These are phyloP conservation scores for Erpetoichthys calabaricus DNA, from an alignment of 2,797 vertebrate genomes.

Conservation along the genomic window DNA sequence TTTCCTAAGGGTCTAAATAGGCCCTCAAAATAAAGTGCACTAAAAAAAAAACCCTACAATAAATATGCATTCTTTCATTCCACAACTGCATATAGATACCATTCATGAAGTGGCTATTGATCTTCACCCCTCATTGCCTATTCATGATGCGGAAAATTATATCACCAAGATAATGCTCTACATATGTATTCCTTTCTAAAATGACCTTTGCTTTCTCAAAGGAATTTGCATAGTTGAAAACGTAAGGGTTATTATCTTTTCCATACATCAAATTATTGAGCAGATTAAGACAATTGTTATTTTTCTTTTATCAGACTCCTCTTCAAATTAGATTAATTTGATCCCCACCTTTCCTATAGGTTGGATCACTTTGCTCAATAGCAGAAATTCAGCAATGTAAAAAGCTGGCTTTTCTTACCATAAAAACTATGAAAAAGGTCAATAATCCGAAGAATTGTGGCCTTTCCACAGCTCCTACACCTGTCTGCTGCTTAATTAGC, in stretches of 20 bases:
- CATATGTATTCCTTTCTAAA: too few species aligned
- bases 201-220: too few species aligned
- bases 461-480: constrained; percentile 16
- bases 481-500: constrained; percentile 19
- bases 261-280: neutral
- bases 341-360: neutral
- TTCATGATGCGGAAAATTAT: too few species aligned
- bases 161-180: too few species aligned
- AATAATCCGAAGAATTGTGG: constrained; percentile 18
- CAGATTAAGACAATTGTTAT: neutral
- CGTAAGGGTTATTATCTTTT: too few species aligned
- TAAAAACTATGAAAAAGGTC: constrained; percentile 15
- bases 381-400: neutral
- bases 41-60: too few species aligned
- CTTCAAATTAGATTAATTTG: constrained; percentile 1
- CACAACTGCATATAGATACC: too few species aligned
- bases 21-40: too few species aligned
- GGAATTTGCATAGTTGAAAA: too few species aligned
- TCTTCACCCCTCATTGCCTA: too few species aligned
- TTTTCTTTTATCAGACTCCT: neutral
- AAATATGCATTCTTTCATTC: neutral
- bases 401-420: rapidly evolving
- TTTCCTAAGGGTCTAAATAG: too few species aligned
- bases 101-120: too few species aligned
- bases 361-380: neutral